phyloP scores from a whole-genome alignment of 2,113 vertebrate species.

The Eulemur rufifrons region DNA sequence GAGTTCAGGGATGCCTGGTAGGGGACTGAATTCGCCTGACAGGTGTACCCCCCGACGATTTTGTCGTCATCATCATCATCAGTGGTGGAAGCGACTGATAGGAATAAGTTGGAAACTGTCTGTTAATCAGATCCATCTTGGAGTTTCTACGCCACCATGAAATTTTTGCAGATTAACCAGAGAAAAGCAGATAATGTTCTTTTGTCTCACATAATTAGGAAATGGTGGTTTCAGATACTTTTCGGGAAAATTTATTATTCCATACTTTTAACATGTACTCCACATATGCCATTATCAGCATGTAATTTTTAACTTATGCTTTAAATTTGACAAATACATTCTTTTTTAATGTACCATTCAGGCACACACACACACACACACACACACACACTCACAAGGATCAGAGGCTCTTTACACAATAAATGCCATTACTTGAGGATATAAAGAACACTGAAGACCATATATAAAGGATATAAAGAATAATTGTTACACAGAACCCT shows the following conservation, averaged over 20 bases:
- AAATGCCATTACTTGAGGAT: neutral
- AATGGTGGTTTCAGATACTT: neutral
- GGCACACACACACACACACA: neutral
- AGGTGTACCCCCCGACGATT: conserved; percentile 90
- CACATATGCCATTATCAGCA: neutral
- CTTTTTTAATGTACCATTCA: neutral
- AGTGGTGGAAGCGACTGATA: conserved; percentile 69
- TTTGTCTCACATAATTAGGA: neutral
- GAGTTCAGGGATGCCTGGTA: conserved; percentile 88
- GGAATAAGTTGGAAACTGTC: neutral
- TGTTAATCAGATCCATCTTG: neutral
- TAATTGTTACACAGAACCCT: neutral
- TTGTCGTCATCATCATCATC: conserved; percentile 86
- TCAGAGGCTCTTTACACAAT: neutral
- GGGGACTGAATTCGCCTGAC: conserved; percentile 80
- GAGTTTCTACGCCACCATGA: neutral
- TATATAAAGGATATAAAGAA: neutral
- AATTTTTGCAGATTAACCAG: neutral
- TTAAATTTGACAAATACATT: neutral
- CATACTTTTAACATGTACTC: neutral
- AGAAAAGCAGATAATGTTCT: neutral
- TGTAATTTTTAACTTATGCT: neutral
- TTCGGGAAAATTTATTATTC: neutral
- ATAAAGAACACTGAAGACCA: too few species aligned
- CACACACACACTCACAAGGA: too few species aligned